Base-by-base conservation (phyloP, 2,797 vertebrate genomes). In the Notoglanidium macrostoma region DNA sequence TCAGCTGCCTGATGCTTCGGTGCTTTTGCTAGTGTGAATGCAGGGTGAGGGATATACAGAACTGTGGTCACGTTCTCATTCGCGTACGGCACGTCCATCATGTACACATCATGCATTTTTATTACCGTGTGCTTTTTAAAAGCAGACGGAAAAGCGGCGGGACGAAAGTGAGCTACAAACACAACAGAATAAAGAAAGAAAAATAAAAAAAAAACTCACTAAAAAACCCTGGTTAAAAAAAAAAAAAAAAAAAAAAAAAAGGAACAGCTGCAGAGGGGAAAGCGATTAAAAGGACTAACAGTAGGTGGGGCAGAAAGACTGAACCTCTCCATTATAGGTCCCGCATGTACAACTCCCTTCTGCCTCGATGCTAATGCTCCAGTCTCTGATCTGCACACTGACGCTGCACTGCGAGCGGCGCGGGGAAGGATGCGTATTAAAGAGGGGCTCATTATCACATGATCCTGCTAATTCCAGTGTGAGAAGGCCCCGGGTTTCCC, bases 401-500 rank as follows among this genome's bases (percentile, higher is more conserved):
- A 11, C 5, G 54, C 77, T 40, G 77, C 29, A 14, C 32, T 23
- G 54, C 5, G 55, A 79, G 54, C 7, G 10, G 76, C 23, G 77
- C 54, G 10, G 32, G 3, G 10, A 14, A 57, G 54, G 29, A 44
- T 2, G 14, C 12, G 19, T 23, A 32, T 40, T 79, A 23, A 79
- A 59, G 74, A 29, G 32, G 54, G 19, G 57, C 57, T 63, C 57
- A 44, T 63, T 46, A 63, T 61, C 78, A 81, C 57, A 63, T n/a
- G 57, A 46, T 81, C 6, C 78, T 46, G 57, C 57, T 85, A 89
- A 88, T 79, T 79, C 83, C 32, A n/a, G 79, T n/a, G 59, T 23
- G 80, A 85, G 70, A 90, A 84, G 23, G 79, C 32, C 32, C 44
- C 78, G 68, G 73, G 86, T 88, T 90, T 89, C 90, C 70, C 89